These are phyloP conservation scores for Alosa alosa DNA, from an alignment of 2,113 vertebrate genomes.

Conservation along the genomic window DNA sequence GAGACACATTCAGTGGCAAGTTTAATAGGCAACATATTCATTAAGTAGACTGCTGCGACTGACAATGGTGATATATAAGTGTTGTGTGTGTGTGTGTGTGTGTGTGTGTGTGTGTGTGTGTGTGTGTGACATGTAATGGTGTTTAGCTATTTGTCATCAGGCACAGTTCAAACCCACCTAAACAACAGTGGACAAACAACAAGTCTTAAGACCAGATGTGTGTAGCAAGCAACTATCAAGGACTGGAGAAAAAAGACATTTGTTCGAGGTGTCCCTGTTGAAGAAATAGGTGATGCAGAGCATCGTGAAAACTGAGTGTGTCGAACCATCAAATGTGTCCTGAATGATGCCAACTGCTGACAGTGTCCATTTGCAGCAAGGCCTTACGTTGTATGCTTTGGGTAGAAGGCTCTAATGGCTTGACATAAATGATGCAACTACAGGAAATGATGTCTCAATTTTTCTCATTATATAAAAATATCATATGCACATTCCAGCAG, in stretches of 20 bases:
- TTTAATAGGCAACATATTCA: too few relatives aligned
- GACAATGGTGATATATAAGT: too few relatives aligned
- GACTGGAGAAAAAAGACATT: neutral
- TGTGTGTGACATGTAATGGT: neutral
- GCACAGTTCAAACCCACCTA: neutral
- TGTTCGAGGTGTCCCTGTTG: neutral
- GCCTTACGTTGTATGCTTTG: neutral
- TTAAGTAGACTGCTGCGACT: too few relatives aligned
- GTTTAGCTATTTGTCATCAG: neutral
- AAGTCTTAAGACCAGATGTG: neutral
- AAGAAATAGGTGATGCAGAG: neutral
- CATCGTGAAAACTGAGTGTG: neutral
- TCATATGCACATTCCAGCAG: neutral
- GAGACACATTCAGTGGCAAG: too few relatives aligned
- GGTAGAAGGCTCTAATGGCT: neutral
- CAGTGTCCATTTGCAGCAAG: neutral
- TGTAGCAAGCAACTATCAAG: neutral
- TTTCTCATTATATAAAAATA: neutral
- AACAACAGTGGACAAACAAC: neutral
- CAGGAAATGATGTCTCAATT: neutral
- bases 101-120: neutral
- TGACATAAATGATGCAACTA: neutral
- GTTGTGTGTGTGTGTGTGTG: neutral
- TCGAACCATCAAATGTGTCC: neutral
- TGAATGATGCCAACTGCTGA: neutral